phyloP scores from a whole-genome alignment of 2,113 vertebrate genomes.

The Dissostichus mawsoni region DNA sequence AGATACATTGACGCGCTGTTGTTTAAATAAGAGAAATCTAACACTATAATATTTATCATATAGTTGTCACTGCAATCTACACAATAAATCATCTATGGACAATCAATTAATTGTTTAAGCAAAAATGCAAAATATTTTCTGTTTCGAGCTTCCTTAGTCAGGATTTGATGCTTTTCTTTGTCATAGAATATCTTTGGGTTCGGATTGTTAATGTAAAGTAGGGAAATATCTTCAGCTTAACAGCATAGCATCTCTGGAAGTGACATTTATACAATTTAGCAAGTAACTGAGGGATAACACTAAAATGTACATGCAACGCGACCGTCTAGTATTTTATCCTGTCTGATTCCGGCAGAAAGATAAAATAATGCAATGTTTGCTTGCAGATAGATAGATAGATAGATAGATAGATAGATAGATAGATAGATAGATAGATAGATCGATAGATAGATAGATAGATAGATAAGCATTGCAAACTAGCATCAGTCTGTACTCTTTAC shows the following conservation, averaged over 20 bases:
- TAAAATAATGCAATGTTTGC: background rate
- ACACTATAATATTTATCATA: background rate
- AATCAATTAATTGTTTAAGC: background rate
- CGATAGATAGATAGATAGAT: too few relatives aligned
- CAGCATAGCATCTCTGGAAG: slow-evolving; percentile 35
- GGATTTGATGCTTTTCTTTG: background rate
- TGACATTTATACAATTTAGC: slow-evolving; percentile 75
- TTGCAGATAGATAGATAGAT: too few relatives aligned
- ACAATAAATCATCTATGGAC: background rate
- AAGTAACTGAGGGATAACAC: slow-evolving; percentile 69
- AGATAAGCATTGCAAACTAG: too few relatives aligned
- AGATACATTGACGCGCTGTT: background rate
- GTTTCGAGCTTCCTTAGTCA: background rate
- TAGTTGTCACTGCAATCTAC: too few relatives aligned
- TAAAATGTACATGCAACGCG: slow-evolving; percentile 63
- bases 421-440: too few relatives aligned
- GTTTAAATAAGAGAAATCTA: background rate
- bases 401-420: too few relatives aligned
- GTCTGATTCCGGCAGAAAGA: background rate
- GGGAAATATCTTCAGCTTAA: slow-evolving; percentile 15
- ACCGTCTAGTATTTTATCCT: background rate
- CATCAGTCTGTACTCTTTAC: background rate
- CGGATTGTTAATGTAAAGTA: background rate
- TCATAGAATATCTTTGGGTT: background rate
- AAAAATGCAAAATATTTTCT: background rate